phyloP scores from a whole-genome alignment of 2,888 invertebrate genomes.

The Nowickia ferox region DNA sequence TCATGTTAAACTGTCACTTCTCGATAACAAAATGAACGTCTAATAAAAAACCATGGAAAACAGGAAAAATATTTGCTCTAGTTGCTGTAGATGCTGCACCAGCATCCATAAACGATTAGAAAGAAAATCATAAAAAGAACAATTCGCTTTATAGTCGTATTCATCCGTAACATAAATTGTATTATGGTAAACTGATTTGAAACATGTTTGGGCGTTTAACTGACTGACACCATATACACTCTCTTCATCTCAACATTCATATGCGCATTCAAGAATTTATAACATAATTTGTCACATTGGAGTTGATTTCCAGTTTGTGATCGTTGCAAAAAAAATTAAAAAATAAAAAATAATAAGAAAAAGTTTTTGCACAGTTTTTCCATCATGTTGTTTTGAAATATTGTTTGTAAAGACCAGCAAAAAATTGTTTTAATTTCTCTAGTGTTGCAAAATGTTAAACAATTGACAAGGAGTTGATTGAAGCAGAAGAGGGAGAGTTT shows the following conservation, averaged over 20 bases:
- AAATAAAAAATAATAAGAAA: background rate
- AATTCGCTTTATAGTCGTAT: slow-evolving; percentile 11
- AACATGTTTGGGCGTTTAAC: slow-evolving; percentile 62
- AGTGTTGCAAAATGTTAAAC: slow-evolving; percentile 26
- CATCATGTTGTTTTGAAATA: background rate
- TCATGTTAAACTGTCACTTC: slow-evolving; percentile 67
- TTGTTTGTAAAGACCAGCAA: background rate
- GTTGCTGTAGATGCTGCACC: background rate
- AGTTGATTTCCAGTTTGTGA: slow-evolving; percentile 47
- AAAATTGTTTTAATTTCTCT: slow-evolving; percentile 47
- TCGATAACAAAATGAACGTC: slow-evolving; percentile 38
- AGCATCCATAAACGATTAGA: background rate
- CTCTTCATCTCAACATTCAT: background rate
- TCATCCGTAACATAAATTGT: slow-evolving; percentile 32
- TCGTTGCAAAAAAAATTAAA: background rate
- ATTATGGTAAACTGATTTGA: slow-evolving; percentile 50
- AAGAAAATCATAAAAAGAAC: slow-evolving; percentile 12
- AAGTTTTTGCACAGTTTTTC: slow-evolving; percentile 1
- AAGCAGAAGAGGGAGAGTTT: background rate
- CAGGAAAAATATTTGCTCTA: slow-evolving; percentile 3
- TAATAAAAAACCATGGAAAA: slow-evolving; percentile 21
- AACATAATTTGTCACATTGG: slow-evolving; percentile 60
- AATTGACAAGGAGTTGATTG: background rate
- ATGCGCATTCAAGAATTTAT: slow-evolving; percentile 47
- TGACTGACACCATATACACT: slow-evolving; percentile 39